Percentiles rank a stretch among this genome's conserved stretches.
These are phyloP conservation scores for Melanostigma gelatinosum DNA, from an alignment of 2,113 vertebrate genomes.

Conservation along the genomic window DNA sequence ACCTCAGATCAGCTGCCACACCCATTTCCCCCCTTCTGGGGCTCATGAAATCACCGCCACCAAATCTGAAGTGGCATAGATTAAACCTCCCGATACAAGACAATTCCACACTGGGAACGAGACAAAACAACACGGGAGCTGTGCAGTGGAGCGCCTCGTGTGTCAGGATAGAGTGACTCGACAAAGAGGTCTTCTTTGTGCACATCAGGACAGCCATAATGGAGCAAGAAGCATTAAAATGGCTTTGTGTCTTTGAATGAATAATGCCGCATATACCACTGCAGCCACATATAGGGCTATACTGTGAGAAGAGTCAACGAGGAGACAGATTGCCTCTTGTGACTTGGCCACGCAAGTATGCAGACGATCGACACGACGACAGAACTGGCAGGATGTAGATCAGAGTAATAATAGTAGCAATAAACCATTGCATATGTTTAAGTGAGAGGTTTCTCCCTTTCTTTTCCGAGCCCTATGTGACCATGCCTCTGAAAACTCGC, in stretches of 20 bases:
- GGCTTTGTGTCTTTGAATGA: constrained; percentile 5
- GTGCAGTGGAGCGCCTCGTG: constrained; percentile 3
- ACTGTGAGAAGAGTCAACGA: constrained; percentile 14
- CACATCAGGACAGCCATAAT: constrained; percentile 6
- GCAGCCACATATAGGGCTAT: constrained; percentile 22
- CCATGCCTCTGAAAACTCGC: constrained; percentile 32
- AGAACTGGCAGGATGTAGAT: neutral
- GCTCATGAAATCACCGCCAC: constrained; percentile 39
- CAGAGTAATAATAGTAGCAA: neutral
- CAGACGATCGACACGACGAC: neutral
- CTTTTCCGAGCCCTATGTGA: neutral
- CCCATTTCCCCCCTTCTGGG: neutral
- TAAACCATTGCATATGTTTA: neutral
- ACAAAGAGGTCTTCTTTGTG: constrained; percentile 49
- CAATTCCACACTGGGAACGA: constrained; percentile 12
- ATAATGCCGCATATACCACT: constrained; percentile 16
- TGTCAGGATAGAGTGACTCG: neutral
- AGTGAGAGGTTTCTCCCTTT: neutral
- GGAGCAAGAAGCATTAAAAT: constrained; percentile 39
- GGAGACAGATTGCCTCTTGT: constrained; percentile 28
- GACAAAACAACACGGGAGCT: constrained; percentile 21
- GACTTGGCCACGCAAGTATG: constrained; percentile 6
- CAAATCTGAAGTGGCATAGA: constrained; percentile 43
- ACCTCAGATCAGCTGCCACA: constrained; percentile 38
- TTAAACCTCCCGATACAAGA: constrained; percentile 35